Base-by-base conservation (phyloP, 2,113 vertebrate species). In the Maylandia zebra region DNA sequence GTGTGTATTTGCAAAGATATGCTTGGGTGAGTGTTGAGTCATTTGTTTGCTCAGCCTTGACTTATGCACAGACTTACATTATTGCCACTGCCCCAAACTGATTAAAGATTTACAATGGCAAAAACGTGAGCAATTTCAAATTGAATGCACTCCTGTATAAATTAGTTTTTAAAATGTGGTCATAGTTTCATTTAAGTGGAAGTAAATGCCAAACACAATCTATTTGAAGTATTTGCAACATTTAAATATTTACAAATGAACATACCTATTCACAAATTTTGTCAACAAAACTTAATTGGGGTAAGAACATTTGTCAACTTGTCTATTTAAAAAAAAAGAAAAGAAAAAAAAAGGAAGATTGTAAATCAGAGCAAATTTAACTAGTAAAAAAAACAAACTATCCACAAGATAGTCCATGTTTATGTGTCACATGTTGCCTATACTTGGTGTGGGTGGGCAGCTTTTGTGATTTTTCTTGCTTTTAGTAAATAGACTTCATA, bases 11-110 rank as follows among this genome's bases (percentile, higher is more conserved):
- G 59, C 45, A 17, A 52, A 27, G 2, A 24, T 16, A 24, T 79
- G 53, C 8, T 4, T 3, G 48, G 34, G 88, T 84, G 78, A 85
- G 84, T 82, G 64, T 43, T 48, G 10, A 50, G 41, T 8, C 14
- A 11, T 10, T 76, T 94, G 88, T 94, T 91, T 93, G 86, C 82
- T 88, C 55, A 71, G 14, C 93, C 89, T 92, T 91, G 91, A 83
- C 83, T 81, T 74, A 8, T 84, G 84, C 11, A 64, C 86, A 84
- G 50, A 64, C 83, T 84, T 87, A 14, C 59, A 14, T 59, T 74
- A 34, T 3, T 90, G 80, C 61, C 82, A 41, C 24, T 84, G 87
- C 90, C 88, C 56, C 76, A 90, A 48, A 83, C 50, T 30, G 41
- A 83, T 8, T 4, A 48, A 69, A 78, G 19, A 52, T 78, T 30